Evolutionary conservation across 2,888 invertebrate genomes (phyloP), one percentile per base, ranked within the genome.

Genomic region (Apamea anceps): DNA sequence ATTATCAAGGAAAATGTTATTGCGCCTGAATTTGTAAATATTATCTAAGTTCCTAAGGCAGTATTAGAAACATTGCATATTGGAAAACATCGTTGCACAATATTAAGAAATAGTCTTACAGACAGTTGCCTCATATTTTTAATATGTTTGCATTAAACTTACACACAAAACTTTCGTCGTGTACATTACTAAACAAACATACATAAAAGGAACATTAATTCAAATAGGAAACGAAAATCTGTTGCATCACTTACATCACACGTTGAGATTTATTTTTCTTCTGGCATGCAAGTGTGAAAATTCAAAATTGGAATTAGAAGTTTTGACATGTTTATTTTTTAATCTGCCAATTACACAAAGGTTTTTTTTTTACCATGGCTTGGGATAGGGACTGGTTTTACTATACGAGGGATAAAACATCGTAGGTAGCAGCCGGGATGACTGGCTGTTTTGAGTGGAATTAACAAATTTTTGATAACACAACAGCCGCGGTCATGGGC

Each of bases 391-490:
- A 87, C 66, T 76, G 65, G 72, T 83, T 84, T 72, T 71, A 65
- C n/a, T 80, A 79, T 85, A 79, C 32, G 71, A 85, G 82, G 82
- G 83, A 87, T 85, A 81, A 81, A 84, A 79, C 75, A 83, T 84
- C 84, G 85, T 85, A 76, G 87, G 88, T 88, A 90, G 90, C 94
- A 95, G 94, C 89, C 94, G 95, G 95, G 92, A 95, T 96, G 96
- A 96, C 95, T 95, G 91, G 93, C 92, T 94, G 94, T 95, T 96
- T 95, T 94, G 93, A 93, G 94, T 94, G 90, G 91, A 80, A 95
- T 95, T 95, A 95, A 94, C 93, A 91, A 93, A 93, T 91, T 94
- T 92, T 90, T 93, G 93, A 93, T 93, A 94, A 92, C 87, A 89
- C 88, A 87, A 88, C 91, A 91, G 91, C 89, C 87, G 90, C 88